Base-by-base conservation (phyloP, 1,140 invertebrate genomes). In the Drosophila arizonae region DNA sequence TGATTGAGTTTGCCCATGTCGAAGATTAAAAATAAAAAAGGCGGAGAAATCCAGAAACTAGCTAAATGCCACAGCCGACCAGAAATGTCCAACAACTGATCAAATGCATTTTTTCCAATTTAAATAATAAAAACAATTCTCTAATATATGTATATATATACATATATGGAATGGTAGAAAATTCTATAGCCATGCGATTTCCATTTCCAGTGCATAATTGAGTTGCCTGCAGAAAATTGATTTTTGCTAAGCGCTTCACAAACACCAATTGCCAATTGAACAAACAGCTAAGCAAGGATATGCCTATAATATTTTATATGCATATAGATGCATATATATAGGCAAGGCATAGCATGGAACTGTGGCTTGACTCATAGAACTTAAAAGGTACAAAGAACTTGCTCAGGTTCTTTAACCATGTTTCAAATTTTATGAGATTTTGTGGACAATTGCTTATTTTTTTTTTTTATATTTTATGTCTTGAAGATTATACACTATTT, bases 1-100 rank as follows among this genome's bases (percentile, higher is more conserved):
- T 67, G 81, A 86, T 86, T 85, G 81, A 76, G 81, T 81, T 86
- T 76, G 39, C 11, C 62, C 62, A 65, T 36, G 51, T 28, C 26
- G 26, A 46, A 43, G 26, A 66, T 39, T 6, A 48, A 45, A 39
- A 58, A 43, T n/a, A 46, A 10, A 6, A 30, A 6, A 30, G 15
- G 15, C 2, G 17, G 4, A 15, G 1, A 28, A 39, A 58, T 33
- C 11, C 58, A 48, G 55, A 24, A 51, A 52, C 54, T 21, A 39
- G 13, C 33, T 15, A 56, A 28, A 36, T 26, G 30, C n/a, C n/a
- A 48, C 17, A 70, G 39, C 61, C 26, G 11, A 28, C 13, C 11
- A 64, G 36, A 52, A 62, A 62, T 60, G 21, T 45, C 17, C 28
- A 54, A 36, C 39, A 17, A 39, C 39, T 21, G 26, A 13, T 13